These are phyloP conservation scores for Silurus lanzhouensis DNA, from an alignment of 2,797 vertebrate species.

Conservation along the genomic window DNA sequence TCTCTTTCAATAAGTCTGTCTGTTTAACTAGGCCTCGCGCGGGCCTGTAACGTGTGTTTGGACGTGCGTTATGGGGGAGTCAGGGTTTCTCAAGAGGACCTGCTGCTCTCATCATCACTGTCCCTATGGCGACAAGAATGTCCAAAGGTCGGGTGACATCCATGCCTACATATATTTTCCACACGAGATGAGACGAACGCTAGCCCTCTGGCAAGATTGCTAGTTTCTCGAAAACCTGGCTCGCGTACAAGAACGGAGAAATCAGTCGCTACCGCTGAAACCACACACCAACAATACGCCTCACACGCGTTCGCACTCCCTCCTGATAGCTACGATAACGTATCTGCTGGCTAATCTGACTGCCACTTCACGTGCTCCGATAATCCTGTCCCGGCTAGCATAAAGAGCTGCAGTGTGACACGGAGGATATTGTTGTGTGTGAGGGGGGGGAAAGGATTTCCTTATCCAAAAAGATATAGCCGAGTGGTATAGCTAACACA, in stretches of 20 bases:
- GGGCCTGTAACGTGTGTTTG: neutral
- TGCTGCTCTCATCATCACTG: neutral
- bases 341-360: slow-evolving; percentile 43
- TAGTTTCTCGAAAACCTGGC: slow-evolving; percentile 1
- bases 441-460: neutral
- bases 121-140: neutral
- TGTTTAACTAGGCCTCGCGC: slow-evolving; percentile 3
- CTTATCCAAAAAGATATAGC: slow-evolving; percentile 23
- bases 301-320: neutral
- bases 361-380: slow-evolving; percentile 33
- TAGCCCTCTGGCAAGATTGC: slow-evolving; percentile 1
- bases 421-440: neutral
- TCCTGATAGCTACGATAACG: slow-evolving; percentile 4
- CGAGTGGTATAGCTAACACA: slow-evolving; percentile 33
- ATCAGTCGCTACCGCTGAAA: no score
- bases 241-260: neutral
- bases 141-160: no score
- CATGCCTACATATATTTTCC: neutral
- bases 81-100: neutral
- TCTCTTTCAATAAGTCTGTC: slow-evolving; percentile 27
- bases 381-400: slow-evolving; percentile 43
- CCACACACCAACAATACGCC: neutral
- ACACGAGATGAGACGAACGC: neutral
- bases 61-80: neutral
- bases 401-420: slow-evolving; percentile 25